These are phyloP conservation scores for Triplophysa tibetana DNA, from an alignment of 2,113 vertebrate genomes.

Conservation along the genomic window DNA sequence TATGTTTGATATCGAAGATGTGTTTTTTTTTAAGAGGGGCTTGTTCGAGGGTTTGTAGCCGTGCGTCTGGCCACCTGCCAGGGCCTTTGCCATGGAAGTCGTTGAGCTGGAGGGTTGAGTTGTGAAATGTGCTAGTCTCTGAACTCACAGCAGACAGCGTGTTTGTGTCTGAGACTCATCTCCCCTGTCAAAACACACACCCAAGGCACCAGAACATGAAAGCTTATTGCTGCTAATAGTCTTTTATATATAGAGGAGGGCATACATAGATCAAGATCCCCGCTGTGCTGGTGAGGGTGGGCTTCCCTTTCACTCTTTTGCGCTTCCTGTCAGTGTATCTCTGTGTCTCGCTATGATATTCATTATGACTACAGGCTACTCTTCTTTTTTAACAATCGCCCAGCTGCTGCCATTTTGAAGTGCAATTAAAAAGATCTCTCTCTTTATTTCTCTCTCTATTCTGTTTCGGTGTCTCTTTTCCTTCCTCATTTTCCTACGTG, in stretches of 20 bases:
- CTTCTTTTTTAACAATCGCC: conserved; percentile 48
- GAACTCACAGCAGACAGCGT: conserved; percentile 46
- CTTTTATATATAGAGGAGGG: conserved; percentile 51
- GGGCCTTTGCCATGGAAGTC: background rate
- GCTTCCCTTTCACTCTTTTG: conserved; percentile 26
- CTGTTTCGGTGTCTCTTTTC: conserved; percentile 38
- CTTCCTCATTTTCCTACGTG: conserved; percentile 45
- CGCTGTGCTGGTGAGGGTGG: conserved; percentile 53
- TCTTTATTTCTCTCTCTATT: conserved; percentile 16
- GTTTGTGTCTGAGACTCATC: conserved; percentile 57
- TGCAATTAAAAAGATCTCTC: conserved; percentile 60
- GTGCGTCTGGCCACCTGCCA: background rate
- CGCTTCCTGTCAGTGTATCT: conserved; percentile 38
- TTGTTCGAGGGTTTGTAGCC: background rate
- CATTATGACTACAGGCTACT: conserved; percentile 58
- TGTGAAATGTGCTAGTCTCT: conserved; percentile 34
- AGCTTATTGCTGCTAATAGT: conserved; percentile 55
- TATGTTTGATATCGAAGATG: conserved; percentile 5
- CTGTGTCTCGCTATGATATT: conserved; percentile 57
- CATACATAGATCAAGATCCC: conserved; percentile 55
- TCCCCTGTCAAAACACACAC: conserved; percentile 36
- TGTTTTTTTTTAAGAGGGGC: background rate
- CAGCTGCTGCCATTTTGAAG: conserved; percentile 59
- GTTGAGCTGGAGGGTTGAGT: background rate
- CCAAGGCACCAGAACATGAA: conserved; percentile 57